Percentiles rank a stretch among this genome's conserved stretches.
Conservation (phyloP, 2,797 vertebrate genomes). For the Micromesistius poutassou region DNA sequence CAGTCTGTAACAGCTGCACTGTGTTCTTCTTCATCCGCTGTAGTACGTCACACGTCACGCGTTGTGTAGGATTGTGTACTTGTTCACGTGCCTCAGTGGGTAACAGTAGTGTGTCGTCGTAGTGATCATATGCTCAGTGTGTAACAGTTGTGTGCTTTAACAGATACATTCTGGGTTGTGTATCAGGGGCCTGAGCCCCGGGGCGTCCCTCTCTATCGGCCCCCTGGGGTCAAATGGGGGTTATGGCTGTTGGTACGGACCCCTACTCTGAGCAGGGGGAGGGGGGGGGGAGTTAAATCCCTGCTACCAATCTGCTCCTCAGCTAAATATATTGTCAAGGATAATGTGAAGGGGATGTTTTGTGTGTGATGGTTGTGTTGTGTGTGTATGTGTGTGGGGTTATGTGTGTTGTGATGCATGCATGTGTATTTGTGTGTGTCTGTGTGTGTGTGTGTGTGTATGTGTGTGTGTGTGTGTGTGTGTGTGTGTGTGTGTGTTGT, state of each 20-base stretch:
- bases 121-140: not conserved
- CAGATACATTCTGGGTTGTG: not conserved
- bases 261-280: not conserved
- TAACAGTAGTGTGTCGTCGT: too few species aligned
- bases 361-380: not conserved
- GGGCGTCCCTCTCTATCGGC: not conserved
- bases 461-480: conserved; percentile 7
- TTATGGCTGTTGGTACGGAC: not conserved
- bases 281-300: conserved; percentile 4
- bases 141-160: not conserved
- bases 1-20: too few species aligned
- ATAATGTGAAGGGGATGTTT: not conserved
- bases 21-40: too few species aligned
- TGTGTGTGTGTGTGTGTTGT: too few species aligned
- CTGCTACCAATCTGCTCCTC: not conserved
- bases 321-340: not conserved
- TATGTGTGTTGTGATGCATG: too few species aligned
- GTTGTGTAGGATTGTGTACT: not conserved
- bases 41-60: too few species aligned
- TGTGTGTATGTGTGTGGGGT: not conserved
- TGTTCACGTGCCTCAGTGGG: not conserved
- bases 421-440: not conserved
- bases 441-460: conserved; percentile 8
- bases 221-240: not conserved
- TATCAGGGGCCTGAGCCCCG: not conserved